These are phyloP conservation scores for Aporophyla lueneburgensis DNA, from an alignment of 2,888 invertebrate species.

Conservation along the genomic window DNA sequence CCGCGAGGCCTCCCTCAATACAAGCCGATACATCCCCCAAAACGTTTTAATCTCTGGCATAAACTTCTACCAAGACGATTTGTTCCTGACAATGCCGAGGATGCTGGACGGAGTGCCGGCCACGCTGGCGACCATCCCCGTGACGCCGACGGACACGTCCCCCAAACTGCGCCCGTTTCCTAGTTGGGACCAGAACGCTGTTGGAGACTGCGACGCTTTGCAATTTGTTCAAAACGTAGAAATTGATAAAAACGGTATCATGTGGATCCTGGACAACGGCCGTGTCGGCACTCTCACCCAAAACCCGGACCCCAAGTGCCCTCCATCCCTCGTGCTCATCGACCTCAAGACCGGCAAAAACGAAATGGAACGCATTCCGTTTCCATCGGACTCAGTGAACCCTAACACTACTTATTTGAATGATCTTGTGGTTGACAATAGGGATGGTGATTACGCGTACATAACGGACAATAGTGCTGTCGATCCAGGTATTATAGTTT, in stretches of 20 bases:
- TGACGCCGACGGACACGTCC: constrained; percentile 89
- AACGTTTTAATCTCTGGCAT: constrained; percentile 93
- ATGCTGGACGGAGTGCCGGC: constrained; percentile 93
- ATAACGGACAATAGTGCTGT: constrained; percentile 93
- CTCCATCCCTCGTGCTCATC: constrained; percentile 93
- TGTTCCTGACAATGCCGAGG: constrained; percentile 93
- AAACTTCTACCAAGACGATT: constrained; percentile 92
- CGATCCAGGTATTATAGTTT: constrained; percentile 94
- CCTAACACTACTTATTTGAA: constrained; percentile 92
- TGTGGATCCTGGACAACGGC: constrained; percentile 94
- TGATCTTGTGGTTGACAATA: constrained; percentile 94
- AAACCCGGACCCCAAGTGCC: constrained; percentile 90
- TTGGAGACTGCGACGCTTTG: constrained; percentile 93
- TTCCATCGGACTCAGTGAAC: constrained; percentile 91
- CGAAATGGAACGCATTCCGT: constrained; percentile 90
- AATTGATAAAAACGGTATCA: constrained; percentile 92
- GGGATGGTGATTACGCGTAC: constrained; percentile 93
- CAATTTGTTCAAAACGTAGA: constrained; percentile 95
- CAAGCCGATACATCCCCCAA: constrained; percentile 92
- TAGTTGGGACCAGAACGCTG: constrained; percentile 92
- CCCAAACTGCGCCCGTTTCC: constrained; percentile 93
- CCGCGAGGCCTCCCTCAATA: constrained; percentile 89
- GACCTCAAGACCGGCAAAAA: constrained; percentile 92
- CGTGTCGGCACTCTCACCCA: constrained; percentile 91
- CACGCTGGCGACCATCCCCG: constrained; percentile 90